Evolutionary conservation across 2,888 invertebrate species (phyloP), one percentile per base, ranked within the genome.

Genomic region (Lissocephala sabroskyi): DNA sequence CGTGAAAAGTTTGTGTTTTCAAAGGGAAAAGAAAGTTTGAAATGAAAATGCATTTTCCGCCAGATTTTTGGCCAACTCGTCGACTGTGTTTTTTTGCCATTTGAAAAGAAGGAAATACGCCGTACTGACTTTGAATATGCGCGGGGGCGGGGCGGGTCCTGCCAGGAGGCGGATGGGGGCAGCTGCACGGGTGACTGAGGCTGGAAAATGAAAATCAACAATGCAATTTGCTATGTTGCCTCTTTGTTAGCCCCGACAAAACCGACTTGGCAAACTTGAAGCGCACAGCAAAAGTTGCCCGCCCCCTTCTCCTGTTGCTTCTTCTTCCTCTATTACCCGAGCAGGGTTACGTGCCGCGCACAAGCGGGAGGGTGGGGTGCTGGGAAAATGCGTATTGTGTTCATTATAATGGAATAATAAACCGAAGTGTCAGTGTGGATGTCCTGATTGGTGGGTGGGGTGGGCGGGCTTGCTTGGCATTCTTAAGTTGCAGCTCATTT

Each of bases 141-240:
- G 36, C 32, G 39, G 45, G 45, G 26, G 19, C 19, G 18, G 13
- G 6, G 26, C 17, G 29, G 11, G 11, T 35, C 40, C 29, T 23
- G 10, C 42, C 13, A 29, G n/a, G n/a, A 37, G 13, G 26, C 35
- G 4, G 23, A 19, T 17, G 11, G 43, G 14, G 40, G 13, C 26
- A 30, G 16, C 10, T 13, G 35, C n/a, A 29, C 14, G 30, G 13
- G 26, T 14, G 26, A 55, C 56, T 61, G 55, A 70, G 75, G 77
- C 71, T 75, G 78, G 68, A 74, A 74, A 74, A 74, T 74, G 59
- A 78, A 74, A 78, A 74, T 74, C 65, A 74, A 74, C 78, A 78
- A 78, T 78, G 73, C 78, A 75, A 78, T 78, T 71, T 77, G 74
- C 74, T 56, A 57, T 55, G 68, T 65, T 65, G 65, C 57, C 56